Evolutionary conservation across 1,140 invertebrate genomes (phyloP).

Genomic region (Pseudomyrmex dendroicus): DNA sequence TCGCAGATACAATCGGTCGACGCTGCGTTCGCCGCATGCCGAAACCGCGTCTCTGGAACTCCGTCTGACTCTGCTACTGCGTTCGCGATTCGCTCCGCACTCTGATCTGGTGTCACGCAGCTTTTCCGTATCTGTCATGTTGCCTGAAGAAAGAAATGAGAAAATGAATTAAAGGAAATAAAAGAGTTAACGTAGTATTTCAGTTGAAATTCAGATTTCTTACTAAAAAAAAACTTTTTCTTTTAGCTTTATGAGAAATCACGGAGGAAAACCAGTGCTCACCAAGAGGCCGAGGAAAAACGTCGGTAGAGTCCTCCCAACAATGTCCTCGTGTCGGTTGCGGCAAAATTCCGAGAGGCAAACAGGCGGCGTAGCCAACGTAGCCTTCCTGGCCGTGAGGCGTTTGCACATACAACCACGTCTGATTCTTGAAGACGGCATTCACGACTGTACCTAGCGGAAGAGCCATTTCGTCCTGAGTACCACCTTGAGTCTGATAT

Average conservation of each 20-base stretch:
- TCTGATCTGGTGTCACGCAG: conserved; percentile 84
- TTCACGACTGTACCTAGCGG: conserved; percentile 94
- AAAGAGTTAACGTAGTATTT: not conserved
- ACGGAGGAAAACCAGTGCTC: not conserved
- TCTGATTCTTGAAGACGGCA: conserved; percentile 92
- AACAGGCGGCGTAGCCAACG: conserved; percentile 90
- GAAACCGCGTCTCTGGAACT: conserved; percentile 83
- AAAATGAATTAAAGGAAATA: not conserved
- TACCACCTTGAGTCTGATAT: conserved; percentile 90
- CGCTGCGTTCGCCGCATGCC: conserved; percentile 87
- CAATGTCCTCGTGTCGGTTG: conserved; percentile 87
- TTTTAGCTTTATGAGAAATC: not conserved
- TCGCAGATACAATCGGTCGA: conserved; percentile 89
- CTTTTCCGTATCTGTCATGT: conserved; percentile 91
- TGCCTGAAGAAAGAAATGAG: conserved; percentile 83
- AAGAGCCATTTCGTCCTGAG: conserved; percentile 89
- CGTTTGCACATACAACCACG: conserved; percentile 93
- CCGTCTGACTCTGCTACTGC: conserved; percentile 80
- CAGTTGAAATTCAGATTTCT: not conserved
- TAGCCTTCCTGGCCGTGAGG: conserved; percentile 92
- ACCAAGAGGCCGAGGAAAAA: conserved; percentile 89
- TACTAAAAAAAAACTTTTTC: not conserved
- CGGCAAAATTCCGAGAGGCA: conserved; percentile 90
- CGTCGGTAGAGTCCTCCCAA: conserved; percentile 92
- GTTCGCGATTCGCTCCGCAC: conserved; percentile 83